A percentile compares a stretch with the other conserved stretches of the same genome.
Conservation (phyloP, 1,140 invertebrate species). For the Vanessa tameamea region DNA sequence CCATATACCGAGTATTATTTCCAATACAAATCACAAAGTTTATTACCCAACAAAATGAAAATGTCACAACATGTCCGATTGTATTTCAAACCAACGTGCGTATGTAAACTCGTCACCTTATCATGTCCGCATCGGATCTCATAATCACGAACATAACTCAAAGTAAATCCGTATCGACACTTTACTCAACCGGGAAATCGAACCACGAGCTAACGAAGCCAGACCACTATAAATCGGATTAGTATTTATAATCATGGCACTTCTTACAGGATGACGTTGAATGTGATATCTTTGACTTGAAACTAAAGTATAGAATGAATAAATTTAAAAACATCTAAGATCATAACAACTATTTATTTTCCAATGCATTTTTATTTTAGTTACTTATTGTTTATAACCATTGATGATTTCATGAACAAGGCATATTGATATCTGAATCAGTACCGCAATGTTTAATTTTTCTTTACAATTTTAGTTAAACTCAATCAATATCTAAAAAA, state of each 20-base stretch:
- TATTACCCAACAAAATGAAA: not conserved
- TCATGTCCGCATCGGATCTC: not conserved
- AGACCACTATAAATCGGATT: not conserved
- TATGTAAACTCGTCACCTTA: slow-evolving; percentile 2
- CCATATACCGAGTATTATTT: not conserved
- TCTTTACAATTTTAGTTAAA: no score
- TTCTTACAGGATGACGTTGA: not conserved
- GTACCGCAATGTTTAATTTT: no score
- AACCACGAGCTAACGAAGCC: slow-evolving; percentile 17
- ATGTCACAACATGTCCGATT: not conserved
- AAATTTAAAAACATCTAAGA: no score
- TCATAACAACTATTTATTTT: no score
- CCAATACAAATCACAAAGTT: not conserved
- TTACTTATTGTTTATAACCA: no score
- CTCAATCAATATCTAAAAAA: no score
- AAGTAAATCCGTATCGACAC: slow-evolving; percentile 12
- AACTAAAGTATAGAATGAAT: no score
- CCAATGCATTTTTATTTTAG: no score
- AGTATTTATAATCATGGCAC: not conserved
- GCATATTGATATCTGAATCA: no score
- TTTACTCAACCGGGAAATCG: slow-evolving; percentile 16
- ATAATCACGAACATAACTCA: slow-evolving; percentile 2
- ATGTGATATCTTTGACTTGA: not conserved
- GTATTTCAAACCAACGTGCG: not conserved
- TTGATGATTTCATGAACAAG: no score